phyloP scores from a whole-genome alignment of 2,113 vertebrate genomes.

The Cololabis saira region DNA sequence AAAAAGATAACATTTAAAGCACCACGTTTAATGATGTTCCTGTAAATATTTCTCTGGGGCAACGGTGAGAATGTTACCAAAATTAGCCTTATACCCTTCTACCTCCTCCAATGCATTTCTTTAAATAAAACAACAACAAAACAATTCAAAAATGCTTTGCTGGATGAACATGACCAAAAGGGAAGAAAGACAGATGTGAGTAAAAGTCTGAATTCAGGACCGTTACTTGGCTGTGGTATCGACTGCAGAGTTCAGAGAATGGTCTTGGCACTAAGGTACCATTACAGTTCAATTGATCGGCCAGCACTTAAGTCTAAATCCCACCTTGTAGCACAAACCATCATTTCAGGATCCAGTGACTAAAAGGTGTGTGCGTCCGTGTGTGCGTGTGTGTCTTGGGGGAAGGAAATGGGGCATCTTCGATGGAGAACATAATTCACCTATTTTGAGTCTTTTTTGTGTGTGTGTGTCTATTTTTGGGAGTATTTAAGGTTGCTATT shows the following conservation, averaged over 20 bases:
- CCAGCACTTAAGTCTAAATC: conserved; percentile 80
- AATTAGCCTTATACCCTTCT: not conserved
- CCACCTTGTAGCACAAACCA: conserved; percentile 71
- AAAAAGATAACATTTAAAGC: not conserved
- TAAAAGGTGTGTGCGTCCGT: conserved; percentile 30
- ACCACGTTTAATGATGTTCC: not conserved
- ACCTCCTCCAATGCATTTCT: conserved; percentile 17
- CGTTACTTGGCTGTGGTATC: conserved; percentile 68
- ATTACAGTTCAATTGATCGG: conserved; percentile 80
- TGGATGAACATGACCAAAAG: conserved; percentile 41
- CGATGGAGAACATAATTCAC: not conserved
- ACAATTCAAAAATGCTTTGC: conserved; percentile 40
- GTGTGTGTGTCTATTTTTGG: conserved; percentile 8
- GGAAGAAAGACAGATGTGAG: conserved; percentile 37
- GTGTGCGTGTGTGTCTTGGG: not conserved
- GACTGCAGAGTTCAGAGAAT: conserved; percentile 70
- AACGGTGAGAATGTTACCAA: conserved; percentile 11
- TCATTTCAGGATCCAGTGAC: conserved; percentile 73
- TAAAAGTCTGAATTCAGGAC: conserved; percentile 57
- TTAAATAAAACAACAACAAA: conserved; percentile 55
- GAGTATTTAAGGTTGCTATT: conserved; percentile 28
- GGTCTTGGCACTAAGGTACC: conserved; percentile 71
- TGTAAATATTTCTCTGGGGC: not conserved
- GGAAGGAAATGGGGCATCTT: not conserved
- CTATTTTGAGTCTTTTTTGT: not conserved